Base-by-base conservation (phyloP, 1,140 invertebrate species). In the Chionoecetes opilio region DNA sequence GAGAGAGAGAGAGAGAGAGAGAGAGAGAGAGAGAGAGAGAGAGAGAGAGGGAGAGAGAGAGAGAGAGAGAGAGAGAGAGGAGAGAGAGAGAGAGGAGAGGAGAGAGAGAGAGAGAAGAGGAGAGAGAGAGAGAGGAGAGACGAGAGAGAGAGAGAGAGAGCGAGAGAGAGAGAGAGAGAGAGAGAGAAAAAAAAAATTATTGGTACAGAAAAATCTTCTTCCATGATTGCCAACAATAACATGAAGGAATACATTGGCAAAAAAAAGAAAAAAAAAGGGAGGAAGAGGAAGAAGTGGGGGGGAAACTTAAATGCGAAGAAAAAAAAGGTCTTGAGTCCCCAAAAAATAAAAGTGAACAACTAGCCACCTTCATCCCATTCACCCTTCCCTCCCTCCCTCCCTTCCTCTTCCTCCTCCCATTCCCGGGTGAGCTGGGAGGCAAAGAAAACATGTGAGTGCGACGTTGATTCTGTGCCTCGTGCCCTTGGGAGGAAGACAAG, bases 341-440 rank as follows among this genome's bases (percentile, higher is more conserved):
- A 87, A 87, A 87, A 87, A 87, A 87, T 87, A 32, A n/a, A 0
- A 26, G 34, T 87, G 63, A 75, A 75, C 63, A n/a, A 1, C 21
- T 8, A 1, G 5, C 63, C 1, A 6, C 63, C 63, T n/a, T n/a
- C 21, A 1, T n/a, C 26, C 63, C n/a, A 5, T 14, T 14, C 41
- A 8, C 41, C 41, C 41, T 46, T n/a, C 21, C 63, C n/a, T 63
- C 53, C 53, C 53, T 63, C 21, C 53, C 53, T 63, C 21, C 53
- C 9, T 26, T 21, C 63, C 63, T 75, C 63, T n/a, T 21, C 21
- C 63, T n/a, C 21, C 3, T n/a, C 11, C 63, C n/a, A 26, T 75
- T 75, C n/a, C 63, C 63, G n/a, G 63, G 63, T 75, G 63, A 75
- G 63, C 63, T 75, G 63, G n/a, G 63, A 75, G 63, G 63, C n/a